A percentile compares a stretch with the other conserved stretches of the same genome.
Evolutionary conservation across 2,113 vertebrate genomes (phyloP).

Genomic region (Dipodomys spectabilis): DNA sequence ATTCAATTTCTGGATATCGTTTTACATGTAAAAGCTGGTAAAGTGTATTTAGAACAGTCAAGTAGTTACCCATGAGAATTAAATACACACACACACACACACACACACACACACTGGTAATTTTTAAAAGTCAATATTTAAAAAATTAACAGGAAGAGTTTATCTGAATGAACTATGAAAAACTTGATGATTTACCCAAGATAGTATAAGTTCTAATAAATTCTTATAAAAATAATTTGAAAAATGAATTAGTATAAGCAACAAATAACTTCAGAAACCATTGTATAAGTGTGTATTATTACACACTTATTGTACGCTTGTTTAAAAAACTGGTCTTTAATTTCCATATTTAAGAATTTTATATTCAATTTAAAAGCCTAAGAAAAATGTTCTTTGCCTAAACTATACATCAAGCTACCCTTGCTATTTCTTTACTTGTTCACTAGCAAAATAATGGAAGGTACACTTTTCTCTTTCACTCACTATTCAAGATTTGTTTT

Average conservation of each 20-base stretch:
- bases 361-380: conserved; percentile 26
- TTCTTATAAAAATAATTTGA: conserved; percentile 24
- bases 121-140: not conserved
- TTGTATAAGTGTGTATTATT: not conserved
- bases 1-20: not conserved
- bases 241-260: not conserved
- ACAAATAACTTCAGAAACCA: not conserved
- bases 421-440: conserved; percentile 18
- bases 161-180: not conserved
- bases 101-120: not conserved
- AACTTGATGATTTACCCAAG: not conserved
- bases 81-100: not conserved
- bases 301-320: not conserved
- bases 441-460: conserved; percentile 34
- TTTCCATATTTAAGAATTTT: not conserved
- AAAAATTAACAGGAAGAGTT: conserved; percentile 7
- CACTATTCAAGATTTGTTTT: conserved; percentile 28
- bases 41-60: not conserved
- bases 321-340: not conserved
- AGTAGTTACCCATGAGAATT: not conserved
- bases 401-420: not conserved
- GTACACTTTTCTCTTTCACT: not conserved
- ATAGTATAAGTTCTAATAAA: not conserved
- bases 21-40: conserved; percentile 26
- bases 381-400: not conserved